Evolutionary conservation across 35 echinoderm and acorn worm species (phyloP).

Genomic region (Stichopus chloronotus): DNA sequence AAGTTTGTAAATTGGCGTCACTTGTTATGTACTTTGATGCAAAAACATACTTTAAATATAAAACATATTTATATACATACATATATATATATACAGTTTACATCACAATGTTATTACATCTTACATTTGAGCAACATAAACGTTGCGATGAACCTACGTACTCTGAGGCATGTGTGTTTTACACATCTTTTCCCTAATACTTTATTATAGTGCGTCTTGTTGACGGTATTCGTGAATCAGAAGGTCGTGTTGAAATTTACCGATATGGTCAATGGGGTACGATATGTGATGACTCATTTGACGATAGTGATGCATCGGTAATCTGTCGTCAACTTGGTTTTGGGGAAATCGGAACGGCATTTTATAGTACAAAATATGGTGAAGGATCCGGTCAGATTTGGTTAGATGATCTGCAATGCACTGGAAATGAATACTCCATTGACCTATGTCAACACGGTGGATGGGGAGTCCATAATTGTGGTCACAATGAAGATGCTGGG

Average conservation of each 20-base stretch:
- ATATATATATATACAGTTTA: too few species aligned
- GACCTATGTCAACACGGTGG: constrained; percentile 48
- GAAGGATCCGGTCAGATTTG: constrained; percentile 35
- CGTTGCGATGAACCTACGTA: too few species aligned
- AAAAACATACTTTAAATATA: too few species aligned
- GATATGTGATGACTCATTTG: constrained; percentile 67
- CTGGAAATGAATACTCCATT: constrained; percentile 23
- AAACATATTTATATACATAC: too few species aligned
- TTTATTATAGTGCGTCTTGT: background rate
- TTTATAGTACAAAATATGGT: constrained; percentile 8
- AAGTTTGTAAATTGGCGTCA: too few species aligned
- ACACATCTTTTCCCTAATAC: too few species aligned
- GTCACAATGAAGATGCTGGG: constrained; percentile 56
- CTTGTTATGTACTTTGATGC: too few species aligned
- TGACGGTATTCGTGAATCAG: constrained; percentile 17
- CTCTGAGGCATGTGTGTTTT: too few species aligned
- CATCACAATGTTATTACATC: too few species aligned
- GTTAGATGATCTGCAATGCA: constrained; percentile 51
- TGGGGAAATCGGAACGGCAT: background rate
- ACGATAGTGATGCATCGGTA: constrained; percentile 49
- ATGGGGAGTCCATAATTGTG: constrained; percentile 54
- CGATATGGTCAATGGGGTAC: constrained; percentile 58
- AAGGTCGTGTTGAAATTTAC: constrained; percentile 57
- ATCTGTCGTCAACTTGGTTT: constrained; percentile 63
- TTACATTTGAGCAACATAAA: too few species aligned